Percentiles rank a stretch among this genome's conserved stretches.
These are phyloP conservation scores for Ciconia maguari DNA, from an alignment of 2,113 vertebrate species.

Conservation along the genomic window DNA sequence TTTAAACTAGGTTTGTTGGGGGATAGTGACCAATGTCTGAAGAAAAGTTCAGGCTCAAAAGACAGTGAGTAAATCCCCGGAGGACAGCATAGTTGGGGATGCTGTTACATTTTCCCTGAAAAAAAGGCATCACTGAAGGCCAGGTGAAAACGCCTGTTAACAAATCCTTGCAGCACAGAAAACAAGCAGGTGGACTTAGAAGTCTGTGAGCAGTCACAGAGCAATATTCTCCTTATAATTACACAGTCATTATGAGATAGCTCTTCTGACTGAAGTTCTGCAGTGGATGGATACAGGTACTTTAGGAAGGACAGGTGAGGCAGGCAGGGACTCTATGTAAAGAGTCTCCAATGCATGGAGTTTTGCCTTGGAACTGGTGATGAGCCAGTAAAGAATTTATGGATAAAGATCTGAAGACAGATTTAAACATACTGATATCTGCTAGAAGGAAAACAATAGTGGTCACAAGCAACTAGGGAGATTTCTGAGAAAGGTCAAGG, in stretches of 20 bases:
- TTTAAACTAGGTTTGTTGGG: not conserved
- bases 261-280: not conserved
- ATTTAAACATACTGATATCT: not conserved
- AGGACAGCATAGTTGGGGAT: not conserved
- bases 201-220: not conserved
- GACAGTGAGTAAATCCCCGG: not conserved
- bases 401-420: not conserved
- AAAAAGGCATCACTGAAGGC: not conserved
- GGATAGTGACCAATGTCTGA: not conserved
- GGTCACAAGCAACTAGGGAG: not conserved
- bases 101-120: not conserved
- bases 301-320: not conserved
- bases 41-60: not conserved
- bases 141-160: not conserved
- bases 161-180: not conserved
- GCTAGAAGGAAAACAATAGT: not conserved
- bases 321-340: not conserved
- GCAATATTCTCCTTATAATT: not conserved
- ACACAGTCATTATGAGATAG: not conserved
- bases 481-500: not conserved
- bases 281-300: not conserved
- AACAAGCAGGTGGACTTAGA: not conserved
- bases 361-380: not conserved
- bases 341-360: not conserved
- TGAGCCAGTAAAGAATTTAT: not conserved